Evolutionary conservation across 2,888 invertebrate species (phyloP), one percentile per base, ranked within the genome.

Genomic region (Pyrrhia umbra): DNA sequence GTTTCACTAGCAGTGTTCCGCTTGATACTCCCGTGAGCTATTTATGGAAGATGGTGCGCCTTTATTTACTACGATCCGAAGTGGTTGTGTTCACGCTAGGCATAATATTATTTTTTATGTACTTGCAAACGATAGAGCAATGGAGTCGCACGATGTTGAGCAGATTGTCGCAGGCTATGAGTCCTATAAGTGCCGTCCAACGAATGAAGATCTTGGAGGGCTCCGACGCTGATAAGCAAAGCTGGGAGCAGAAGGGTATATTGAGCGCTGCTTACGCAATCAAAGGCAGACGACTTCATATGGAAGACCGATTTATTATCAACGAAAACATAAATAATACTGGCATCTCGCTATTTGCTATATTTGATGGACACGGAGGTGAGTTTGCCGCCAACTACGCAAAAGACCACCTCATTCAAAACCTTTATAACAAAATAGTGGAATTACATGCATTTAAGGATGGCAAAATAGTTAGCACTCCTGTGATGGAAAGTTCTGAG

Each of bases 351-450:
- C 94, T 99, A 63, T 98, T 98, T 93, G 98, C 98, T 45, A 97
- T 99, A 77, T 99, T 98, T 89, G 99, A 99, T 93, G 99, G 99
- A 0, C 99, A 99, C 90, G 99, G 99, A 52, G 99, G 99, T 40
- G 98, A 98, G 94, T 98, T 98, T 95, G 98, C 98, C 54, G 98
- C 98, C 18, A 98, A 98, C 87, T 99, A 97, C 93, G 98, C 98
- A 54, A 97, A 97, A 88, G 98, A 98, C 81, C 97, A 98, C 80
- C 95, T 99, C 16, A 97, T 98, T 72, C 97, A 97, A 87, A 97
- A 96, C 86, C 95, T 98, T 52, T 96, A 96, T 81, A 96, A 96
- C 84, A 97, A 97, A 93, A 96, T 98, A 46, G 95, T 96, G 25
- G 97, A 97, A 86, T 93, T 97, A 57, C 96, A 97, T 90, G 96